Evolutionary conservation across 92 coral and sea anemone genomes (phyloP).

Genomic region (Porites lobata): DNA sequence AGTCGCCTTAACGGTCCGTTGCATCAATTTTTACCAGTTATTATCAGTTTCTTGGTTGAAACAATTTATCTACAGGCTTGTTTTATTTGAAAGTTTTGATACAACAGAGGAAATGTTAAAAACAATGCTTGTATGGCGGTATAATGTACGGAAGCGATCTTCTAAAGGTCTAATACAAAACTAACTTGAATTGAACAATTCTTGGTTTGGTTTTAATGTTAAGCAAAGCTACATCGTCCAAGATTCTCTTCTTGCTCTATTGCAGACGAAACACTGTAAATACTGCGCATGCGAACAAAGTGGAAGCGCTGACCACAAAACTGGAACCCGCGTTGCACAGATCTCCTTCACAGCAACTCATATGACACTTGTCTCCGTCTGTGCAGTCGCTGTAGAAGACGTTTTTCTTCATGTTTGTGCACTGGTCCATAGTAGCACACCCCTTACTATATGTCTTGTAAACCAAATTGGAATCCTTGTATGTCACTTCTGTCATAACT

Average conservation of each 20-base stretch:
- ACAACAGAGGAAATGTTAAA: too few species aligned
- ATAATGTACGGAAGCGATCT: too few species aligned
- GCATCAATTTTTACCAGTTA: too few species aligned
- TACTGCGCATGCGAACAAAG: slow-evolving; percentile 5
- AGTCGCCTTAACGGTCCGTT: too few species aligned
- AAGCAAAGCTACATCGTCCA: neutral
- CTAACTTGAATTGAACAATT: too few species aligned
- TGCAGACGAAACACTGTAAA: neutral
- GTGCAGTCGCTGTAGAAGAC: slow-evolving; percentile 7
- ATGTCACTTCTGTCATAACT: neutral
- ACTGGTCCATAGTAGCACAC: neutral
- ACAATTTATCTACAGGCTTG: too few species aligned
- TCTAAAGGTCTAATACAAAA: too few species aligned
- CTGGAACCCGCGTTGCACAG: slow-evolving; percentile 70
- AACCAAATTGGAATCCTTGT: neutral
- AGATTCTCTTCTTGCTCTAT: neutral
- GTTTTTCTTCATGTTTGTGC: neutral
- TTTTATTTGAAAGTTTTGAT: too few species aligned
- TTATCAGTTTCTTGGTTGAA: too few species aligned
- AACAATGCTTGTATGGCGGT: too few species aligned
- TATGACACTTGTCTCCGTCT: slow-evolving; percentile 42
- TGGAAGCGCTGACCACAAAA: slow-evolving; percentile 9
- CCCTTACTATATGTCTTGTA: slow-evolving; percentile 14
- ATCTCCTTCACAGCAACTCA: slow-evolving; percentile 60
- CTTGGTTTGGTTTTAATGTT: too few species aligned